Evolutionary conservation across 2,888 invertebrate species (phyloP).

Genomic region (Acleris holmiana): DNA sequence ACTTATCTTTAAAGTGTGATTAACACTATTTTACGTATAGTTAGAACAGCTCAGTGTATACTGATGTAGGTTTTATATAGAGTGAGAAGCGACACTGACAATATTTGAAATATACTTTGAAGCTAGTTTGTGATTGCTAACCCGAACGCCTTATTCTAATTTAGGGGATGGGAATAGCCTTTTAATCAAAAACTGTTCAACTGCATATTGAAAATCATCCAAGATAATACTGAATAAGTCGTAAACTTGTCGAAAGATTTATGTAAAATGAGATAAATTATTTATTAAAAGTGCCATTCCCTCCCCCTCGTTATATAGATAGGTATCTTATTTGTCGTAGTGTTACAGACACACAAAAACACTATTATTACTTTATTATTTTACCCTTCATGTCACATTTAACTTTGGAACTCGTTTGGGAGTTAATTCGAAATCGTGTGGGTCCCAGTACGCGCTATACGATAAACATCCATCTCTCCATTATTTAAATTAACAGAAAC

Average conservation of each 20-base stretch:
- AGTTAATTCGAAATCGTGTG: slow-evolving; percentile 56
- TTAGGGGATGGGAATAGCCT: slow-evolving; percentile 51
- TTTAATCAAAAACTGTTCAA: slow-evolving; percentile 6
- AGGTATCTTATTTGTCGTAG: slow-evolving; percentile 57
- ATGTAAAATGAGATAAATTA: background rate
- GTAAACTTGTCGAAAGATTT: background rate
- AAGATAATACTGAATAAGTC: background rate
- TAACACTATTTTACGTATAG: slow-evolving; percentile 81
- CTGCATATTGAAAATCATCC: background rate
- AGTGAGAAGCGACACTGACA: slow-evolving; percentile 81
- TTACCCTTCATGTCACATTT: slow-evolving; percentile 41
- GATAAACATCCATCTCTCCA: slow-evolving; percentile 46
- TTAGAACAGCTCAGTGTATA: slow-evolving; percentile 75
- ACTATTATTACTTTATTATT: slow-evolving; percentile 43
- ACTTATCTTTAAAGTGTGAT: slow-evolving; percentile 76
- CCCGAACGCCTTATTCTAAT: slow-evolving; percentile 66
- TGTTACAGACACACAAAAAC: slow-evolving; percentile 72
- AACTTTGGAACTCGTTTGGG: slow-evolving; percentile 49
- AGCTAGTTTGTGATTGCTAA: slow-evolving; percentile 79
- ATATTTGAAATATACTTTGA: slow-evolving; percentile 74
- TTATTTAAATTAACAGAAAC: slow-evolving; percentile 21
- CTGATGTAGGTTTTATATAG: slow-evolving; percentile 52
- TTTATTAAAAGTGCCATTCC: slow-evolving; percentile 50
- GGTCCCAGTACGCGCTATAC: slow-evolving; percentile 64
- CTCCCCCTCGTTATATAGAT: slow-evolving; percentile 53